Conservation (phyloP, 2,888 invertebrate genomes). For the Sesia bembeciformis region DNA sequence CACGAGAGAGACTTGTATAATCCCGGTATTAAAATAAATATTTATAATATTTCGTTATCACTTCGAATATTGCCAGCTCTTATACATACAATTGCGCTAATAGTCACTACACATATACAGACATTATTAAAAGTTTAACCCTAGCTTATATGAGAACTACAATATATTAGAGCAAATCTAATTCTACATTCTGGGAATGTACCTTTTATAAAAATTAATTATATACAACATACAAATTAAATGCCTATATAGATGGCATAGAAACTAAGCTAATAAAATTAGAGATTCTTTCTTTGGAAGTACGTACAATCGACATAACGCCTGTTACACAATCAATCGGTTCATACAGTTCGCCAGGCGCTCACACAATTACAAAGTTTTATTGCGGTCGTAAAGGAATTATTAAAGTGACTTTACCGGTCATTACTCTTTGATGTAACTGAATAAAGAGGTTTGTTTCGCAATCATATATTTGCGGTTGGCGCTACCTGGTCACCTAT, state of each 20-base stretch:
- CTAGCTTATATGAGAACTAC: constrained; percentile 30
- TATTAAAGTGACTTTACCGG: too few relatives aligned
- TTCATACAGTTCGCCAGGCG: too few relatives aligned
- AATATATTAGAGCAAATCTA: constrained; percentile 49
- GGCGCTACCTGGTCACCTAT: too few relatives aligned
- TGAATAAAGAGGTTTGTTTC: too few relatives aligned
- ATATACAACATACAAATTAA: constrained; percentile 36
- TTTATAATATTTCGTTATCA: constrained; percentile 28
- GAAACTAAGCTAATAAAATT: background rate
- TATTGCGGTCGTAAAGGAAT: too few relatives aligned
- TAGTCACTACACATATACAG: constrained; percentile 22
- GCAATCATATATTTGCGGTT: too few relatives aligned
- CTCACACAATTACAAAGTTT: too few relatives aligned
- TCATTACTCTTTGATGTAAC: too few relatives aligned
- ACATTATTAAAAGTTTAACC: constrained; percentile 15
- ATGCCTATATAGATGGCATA: constrained; percentile 21
- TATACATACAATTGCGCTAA: constrained; percentile 14
- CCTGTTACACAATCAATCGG: too few relatives aligned
- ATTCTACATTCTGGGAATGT: constrained; percentile 60
- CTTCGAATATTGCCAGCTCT: constrained; percentile 23
- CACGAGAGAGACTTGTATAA: background rate
- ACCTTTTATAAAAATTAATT: constrained; percentile 29
- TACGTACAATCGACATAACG: background rate
- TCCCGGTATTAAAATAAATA: constrained; percentile 19
- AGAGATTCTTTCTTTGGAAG: background rate